Conservation (phyloP, 2,113 vertebrate genomes). For the Pangasianodon hypophthalmus region DNA sequence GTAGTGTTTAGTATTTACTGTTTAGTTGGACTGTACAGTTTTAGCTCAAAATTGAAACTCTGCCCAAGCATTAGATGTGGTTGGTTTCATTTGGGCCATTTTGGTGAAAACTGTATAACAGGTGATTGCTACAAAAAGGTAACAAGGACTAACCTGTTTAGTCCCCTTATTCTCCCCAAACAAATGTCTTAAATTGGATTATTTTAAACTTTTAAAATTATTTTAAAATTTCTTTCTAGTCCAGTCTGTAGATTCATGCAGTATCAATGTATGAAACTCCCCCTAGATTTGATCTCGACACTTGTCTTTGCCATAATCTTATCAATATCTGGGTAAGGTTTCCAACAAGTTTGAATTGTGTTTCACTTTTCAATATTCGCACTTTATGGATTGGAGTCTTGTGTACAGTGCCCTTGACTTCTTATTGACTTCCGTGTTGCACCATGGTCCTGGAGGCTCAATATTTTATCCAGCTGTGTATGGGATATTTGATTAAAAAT, state of each 20-base stretch:
- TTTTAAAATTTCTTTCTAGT: background rate
- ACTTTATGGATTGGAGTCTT: background rate
- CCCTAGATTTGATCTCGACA: background rate
- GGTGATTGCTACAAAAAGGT: background rate
- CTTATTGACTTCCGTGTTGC: constrained; percentile 12
- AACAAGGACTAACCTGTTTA: background rate
- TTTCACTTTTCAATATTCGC: background rate
- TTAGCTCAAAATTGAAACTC: background rate
- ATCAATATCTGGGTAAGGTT: background rate
- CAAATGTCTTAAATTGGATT: background rate
- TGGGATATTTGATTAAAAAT: constrained; percentile 31
- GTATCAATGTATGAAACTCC: too few relatives aligned
- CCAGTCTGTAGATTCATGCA: background rate
- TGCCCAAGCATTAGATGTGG: background rate
- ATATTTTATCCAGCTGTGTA: constrained; percentile 8
- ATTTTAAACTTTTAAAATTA: background rate
- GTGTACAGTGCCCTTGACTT: background rate
- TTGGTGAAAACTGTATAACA: background rate
- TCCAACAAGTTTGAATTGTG: background rate
- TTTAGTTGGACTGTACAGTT: background rate
- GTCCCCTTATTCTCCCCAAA: background rate
- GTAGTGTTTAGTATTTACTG: background rate
- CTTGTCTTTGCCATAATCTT: background rate
- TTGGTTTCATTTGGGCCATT: background rate
- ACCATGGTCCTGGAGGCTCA: background rate